Evolutionary conservation across 2,113 vertebrate species (phyloP).

Genomic region (Oplegnathus fasciatus): DNA sequence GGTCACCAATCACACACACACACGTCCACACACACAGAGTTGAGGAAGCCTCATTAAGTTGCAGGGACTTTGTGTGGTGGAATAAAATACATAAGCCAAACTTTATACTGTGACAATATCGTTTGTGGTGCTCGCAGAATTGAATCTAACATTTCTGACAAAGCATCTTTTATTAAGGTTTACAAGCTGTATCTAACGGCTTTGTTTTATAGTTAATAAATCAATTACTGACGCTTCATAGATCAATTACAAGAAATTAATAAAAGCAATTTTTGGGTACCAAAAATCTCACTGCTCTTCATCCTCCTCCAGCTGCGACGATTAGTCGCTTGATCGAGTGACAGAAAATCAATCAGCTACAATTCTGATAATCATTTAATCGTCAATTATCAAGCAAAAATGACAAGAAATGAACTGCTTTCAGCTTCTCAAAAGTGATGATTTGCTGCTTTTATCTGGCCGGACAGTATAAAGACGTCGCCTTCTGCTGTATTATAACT

Average conservation of each 20-base stretch:
- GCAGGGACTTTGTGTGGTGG: not conserved
- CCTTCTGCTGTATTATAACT: not conserved
- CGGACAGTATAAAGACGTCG: too few species aligned
- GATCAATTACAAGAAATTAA: not conserved
- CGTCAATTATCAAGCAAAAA: not conserved
- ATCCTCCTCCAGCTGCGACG: not conserved
- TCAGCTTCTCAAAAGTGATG: too few species aligned
- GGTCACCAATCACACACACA: conserved; percentile 7
- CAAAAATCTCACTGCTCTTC: not conserved
- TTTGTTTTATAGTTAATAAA: not conserved
- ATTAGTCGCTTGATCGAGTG: too few species aligned
- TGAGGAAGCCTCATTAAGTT: not conserved
- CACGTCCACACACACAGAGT: not conserved
- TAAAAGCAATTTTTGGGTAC: too few species aligned
- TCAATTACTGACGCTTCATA: not conserved
- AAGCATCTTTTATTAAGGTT: not conserved
- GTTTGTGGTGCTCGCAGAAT: not conserved
- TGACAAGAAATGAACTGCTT: too few species aligned
- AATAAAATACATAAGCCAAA: not conserved
- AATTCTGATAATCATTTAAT: not conserved
- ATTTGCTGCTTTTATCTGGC: too few species aligned
- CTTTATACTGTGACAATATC: not conserved
- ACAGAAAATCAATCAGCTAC: not conserved
- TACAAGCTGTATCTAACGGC: not conserved
- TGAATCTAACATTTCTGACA: not conserved